phyloP scores from a whole-genome alignment of 2,888 invertebrate genomes.

The Drosophila multiciliata region DNA sequence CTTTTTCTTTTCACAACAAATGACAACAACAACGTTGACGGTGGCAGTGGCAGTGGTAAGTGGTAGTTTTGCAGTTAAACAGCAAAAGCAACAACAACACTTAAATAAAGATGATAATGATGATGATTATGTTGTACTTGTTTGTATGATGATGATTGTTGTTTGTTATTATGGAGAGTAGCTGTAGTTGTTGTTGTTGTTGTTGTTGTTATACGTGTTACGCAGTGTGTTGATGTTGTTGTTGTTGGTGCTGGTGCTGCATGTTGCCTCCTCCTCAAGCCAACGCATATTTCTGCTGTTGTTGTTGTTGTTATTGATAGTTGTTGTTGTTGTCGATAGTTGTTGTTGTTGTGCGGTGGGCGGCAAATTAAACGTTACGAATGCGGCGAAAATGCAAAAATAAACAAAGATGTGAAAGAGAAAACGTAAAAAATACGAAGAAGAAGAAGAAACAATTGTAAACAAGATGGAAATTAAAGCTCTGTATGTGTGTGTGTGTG shows the following conservation, averaged over 20 bases:
- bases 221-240: constrained; percentile 14
- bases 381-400: constrained; percentile 55
- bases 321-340: constrained; percentile 14
- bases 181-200: constrained; percentile 1
- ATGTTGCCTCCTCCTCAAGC: constrained; percentile 48
- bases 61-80: constrained; percentile 21
- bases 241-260: constrained; percentile 39
- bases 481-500: constrained; percentile 1
- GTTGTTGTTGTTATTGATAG: constrained; percentile 24
- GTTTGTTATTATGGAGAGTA: constrained; percentile 21
- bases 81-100: constrained; percentile 34
- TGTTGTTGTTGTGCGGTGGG: constrained; percentile 27
- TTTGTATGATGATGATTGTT: constrained; percentile 5
- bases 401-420: constrained; percentile 60
- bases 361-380: constrained; percentile 60
- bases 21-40: constrained; percentile 26
- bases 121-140: constrained; percentile 28
- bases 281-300: constrained; percentile 50
- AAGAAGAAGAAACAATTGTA: constrained; percentile 38
- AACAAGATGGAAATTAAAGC: constrained; percentile 50
- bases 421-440: constrained; percentile 34
- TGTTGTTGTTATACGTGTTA: constrained; percentile 22
- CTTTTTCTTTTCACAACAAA: constrained; percentile 21
- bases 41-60: background rate
- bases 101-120: constrained; percentile 8